Percentiles rank a stretch among this genome's conserved stretches.
Conservation (phyloP, 2,113 vertebrate genomes). For the Equus przewalskii region DNA sequence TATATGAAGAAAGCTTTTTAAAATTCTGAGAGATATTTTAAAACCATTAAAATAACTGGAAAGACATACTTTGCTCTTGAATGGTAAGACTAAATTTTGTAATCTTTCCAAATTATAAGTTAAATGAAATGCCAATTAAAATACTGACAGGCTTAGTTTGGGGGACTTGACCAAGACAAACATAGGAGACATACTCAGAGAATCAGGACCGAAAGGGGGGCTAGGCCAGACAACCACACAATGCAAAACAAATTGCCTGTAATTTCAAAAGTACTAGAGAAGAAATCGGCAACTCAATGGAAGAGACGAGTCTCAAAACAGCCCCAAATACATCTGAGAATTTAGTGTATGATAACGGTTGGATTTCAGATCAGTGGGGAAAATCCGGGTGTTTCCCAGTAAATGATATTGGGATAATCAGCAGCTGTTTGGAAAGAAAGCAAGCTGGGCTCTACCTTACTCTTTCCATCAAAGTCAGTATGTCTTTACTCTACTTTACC, state of each 20-base stretch:
- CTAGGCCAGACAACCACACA: not conserved
- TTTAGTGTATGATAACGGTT: not conserved
- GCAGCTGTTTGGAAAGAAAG: not conserved
- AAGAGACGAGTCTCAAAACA: not conserved
- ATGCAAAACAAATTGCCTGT: not conserved
- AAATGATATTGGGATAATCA: conserved; percentile 6
- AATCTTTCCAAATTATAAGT: conserved; percentile 30
- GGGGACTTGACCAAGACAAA: conserved; percentile 15
- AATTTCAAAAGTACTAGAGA: conserved; percentile 3
- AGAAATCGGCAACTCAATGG: not conserved
- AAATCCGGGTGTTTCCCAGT: not conserved
- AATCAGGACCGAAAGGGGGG: not conserved
- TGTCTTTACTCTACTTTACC: not conserved
- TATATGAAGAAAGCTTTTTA: not conserved
- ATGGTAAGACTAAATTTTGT: not conserved
- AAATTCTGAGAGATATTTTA: not conserved
- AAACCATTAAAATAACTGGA: conserved; percentile 4
- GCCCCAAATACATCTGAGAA: not conserved
- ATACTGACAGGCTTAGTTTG: not conserved
- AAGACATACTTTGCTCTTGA: conserved; percentile 3
- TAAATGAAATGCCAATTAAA: conserved; percentile 17
- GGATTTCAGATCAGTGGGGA: not conserved
- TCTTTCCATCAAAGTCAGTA: conserved; percentile 8
- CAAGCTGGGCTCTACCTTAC: not conserved
- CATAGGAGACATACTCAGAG: not conserved